These are phyloP conservation scores for Pseudomyrmex flavicornis DNA, from an alignment of 1,140 invertebrate species.

Conservation along the genomic window DNA sequence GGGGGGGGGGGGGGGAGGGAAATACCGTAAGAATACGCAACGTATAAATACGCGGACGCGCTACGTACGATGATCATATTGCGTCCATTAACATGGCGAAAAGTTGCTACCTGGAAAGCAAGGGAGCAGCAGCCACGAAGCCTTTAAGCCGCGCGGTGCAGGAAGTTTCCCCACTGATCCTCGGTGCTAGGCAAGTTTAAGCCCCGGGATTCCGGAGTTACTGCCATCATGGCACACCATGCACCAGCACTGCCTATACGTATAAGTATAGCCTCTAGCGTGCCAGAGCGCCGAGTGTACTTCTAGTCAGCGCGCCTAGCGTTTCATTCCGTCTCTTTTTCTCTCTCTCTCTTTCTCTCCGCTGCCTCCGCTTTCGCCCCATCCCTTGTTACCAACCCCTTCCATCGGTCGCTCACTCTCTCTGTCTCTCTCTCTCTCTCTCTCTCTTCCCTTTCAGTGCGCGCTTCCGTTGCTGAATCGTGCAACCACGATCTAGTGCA, in stretches of 20 bases:
- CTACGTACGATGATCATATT: slow-evolving; percentile 82
- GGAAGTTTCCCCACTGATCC: slow-evolving; percentile 85
- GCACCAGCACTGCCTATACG: slow-evolving; percentile 78
- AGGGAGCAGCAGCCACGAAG: slow-evolving; percentile 84
- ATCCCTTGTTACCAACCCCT: slow-evolving; percentile 63
- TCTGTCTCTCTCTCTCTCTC: slow-evolving; percentile 62
- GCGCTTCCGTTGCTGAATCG: slow-evolving; percentile 69
- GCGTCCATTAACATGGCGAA: slow-evolving; percentile 84
- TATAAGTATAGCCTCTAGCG: slow-evolving; percentile 74
- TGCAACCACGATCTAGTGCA: slow-evolving; percentile 81
- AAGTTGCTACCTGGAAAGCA: slow-evolving; percentile 78
- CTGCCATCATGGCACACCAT: slow-evolving; percentile 83
- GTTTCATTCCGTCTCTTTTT: slow-evolving; percentile 69
- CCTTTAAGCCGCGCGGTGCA: slow-evolving; percentile 84
- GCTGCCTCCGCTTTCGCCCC: slow-evolving; percentile 48
- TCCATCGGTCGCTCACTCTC: slow-evolving; percentile 58
- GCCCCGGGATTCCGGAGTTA: slow-evolving; percentile 85
- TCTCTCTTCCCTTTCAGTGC: slow-evolving; percentile 58
- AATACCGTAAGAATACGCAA: slow-evolving; percentile 13
- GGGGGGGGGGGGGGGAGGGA: not conserved
- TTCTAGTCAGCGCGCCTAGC: slow-evolving; percentile 69
- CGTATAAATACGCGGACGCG: slow-evolving; percentile 75
- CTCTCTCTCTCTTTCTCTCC: slow-evolving; percentile 16
- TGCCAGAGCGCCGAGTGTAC: slow-evolving; percentile 69
- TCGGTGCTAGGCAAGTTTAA: slow-evolving; percentile 82